These are phyloP conservation scores for Prionailurus bengalensis DNA, from an alignment of 2,113 vertebrate species.

Conservation along the genomic window DNA sequence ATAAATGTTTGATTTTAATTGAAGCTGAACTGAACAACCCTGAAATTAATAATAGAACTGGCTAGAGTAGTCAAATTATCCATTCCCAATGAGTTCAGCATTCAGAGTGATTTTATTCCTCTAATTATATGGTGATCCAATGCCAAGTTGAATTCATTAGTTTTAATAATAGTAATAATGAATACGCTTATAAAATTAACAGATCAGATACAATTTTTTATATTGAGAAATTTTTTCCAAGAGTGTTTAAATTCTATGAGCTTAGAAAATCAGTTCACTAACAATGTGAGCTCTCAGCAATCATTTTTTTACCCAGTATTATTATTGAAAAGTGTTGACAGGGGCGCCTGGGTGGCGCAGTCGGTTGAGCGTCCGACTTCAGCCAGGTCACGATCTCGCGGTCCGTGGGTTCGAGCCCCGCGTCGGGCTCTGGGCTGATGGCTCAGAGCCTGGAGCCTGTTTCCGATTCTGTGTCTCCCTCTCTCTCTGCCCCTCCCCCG, in stretches of 20 bases:
- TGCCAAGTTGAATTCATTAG: conserved; percentile 79
- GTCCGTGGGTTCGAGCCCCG: no score
- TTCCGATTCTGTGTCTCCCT: no score
- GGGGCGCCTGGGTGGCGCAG: no score
- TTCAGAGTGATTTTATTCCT: conserved; percentile 78
- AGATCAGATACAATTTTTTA: conserved; percentile 61
- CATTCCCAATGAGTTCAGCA: conserved; percentile 57
- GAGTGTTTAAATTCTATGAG: conserved; percentile 37
- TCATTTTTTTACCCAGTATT: neutral
- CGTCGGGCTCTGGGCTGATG: no score
- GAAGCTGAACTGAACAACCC: conserved; percentile 74
- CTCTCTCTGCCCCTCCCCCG: no score
- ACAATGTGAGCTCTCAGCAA: neutral
- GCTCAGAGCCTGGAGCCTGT: no score
- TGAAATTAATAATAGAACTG: conserved; percentile 79
- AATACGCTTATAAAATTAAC: conserved; percentile 73
- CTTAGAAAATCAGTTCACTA: conserved; percentile 37
- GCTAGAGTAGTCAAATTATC: conserved; percentile 68
- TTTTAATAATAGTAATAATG: conserved; percentile 73
- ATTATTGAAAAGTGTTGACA: neutral
- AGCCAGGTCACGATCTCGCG: no score
- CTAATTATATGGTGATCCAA: conserved; percentile 69
- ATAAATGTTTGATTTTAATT: conserved; percentile 83
- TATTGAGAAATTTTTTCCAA: conserved; percentile 60
- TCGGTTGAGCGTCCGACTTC: no score